Conservation (phyloP, 2,888 invertebrate species). For the Diarsia rubi region DNA sequence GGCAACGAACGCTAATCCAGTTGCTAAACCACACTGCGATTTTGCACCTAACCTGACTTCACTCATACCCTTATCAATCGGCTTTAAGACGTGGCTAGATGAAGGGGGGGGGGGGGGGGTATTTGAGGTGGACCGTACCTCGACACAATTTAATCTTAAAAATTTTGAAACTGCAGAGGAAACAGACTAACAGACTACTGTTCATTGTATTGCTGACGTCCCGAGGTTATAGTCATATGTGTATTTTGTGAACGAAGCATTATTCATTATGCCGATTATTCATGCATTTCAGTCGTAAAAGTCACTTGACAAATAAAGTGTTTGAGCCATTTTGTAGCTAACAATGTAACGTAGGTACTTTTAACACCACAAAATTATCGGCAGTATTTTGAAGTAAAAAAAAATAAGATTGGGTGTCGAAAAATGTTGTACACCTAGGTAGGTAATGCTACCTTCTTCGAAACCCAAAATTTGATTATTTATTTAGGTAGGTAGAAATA, state of each 20-base stretch:
- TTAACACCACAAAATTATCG: not conserved
- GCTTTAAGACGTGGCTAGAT: not conserved
- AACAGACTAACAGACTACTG: not conserved
- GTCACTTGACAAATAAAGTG: conserved; percentile 34
- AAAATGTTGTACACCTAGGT: not conserved
- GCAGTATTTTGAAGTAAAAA: not conserved
- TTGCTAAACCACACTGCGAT: not conserved
- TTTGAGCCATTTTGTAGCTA: conserved; percentile 42
- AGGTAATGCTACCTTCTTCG: not conserved
- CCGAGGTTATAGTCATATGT: not conserved
- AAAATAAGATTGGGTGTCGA: not conserved
- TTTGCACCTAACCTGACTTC: not conserved
- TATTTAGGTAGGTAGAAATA: not conserved
- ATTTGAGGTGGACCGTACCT: not conserved
- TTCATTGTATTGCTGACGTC: not conserved
- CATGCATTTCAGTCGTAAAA: conserved; percentile 37
- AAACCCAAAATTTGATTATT: not conserved
- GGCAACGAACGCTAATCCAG: not conserved
- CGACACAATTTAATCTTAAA: not conserved
- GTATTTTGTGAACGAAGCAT: not conserved
- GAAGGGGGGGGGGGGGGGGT: not conserved
- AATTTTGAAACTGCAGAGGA: not conserved
- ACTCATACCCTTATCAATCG: not conserved
- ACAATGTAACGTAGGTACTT: conserved; percentile 7
- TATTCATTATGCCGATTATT: conserved; percentile 34